Base-by-base conservation (phyloP, 2,113 vertebrate genomes). In the Hystrix cristata region DNA sequence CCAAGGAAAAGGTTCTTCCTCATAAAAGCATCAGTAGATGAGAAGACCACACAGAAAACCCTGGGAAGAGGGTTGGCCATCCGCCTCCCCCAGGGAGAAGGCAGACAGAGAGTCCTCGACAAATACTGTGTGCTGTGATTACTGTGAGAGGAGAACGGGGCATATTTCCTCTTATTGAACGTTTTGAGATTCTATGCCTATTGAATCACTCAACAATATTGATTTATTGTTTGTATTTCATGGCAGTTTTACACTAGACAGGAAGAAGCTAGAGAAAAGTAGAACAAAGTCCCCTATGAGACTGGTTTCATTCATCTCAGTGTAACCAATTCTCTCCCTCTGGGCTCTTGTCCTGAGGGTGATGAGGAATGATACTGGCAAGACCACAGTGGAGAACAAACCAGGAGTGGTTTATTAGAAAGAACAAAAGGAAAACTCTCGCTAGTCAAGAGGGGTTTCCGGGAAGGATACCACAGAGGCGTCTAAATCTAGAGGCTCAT, bases 181-280 rank as follows among this genome's bases (percentile, higher is more conserved):
- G 13, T 64, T 72, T 46, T 43, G 27, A 12, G 67, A 64, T 9
- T 84, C 67, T 27, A 48, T 78, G 29, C 38, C 21, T 69, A 46
- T 23, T 76, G n/a, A 31, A 9, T 43, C 4, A 31, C 29, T 85
- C n/a, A 34, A 55, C 25, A 53, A 34, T 1, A 4, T 21, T 38
- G 5, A 83, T 65, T 76, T 29, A 76, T 23, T 57, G 4, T 27
- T 89, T 67, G 38, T 57, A 84, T 64, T 78, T 65, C 29, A 27
- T 78, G 38, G 15, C 31, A 31, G 69, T 78, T 84, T 48, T 67
- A 51, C 34, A 59, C 29, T 31, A 78, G 60, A 84, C 59, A 59
- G 31, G 78, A 38, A 90, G 80, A 95, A 90, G 67, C 87, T 38
- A 78, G 48, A 84, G 16, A 84, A 80, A 29, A 85, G 29, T 67